A percentile compares a stretch with the other conserved stretches of the same genome.
Conservation (phyloP, 2,113 vertebrate species). For the Urocitellus parryii region DNA sequence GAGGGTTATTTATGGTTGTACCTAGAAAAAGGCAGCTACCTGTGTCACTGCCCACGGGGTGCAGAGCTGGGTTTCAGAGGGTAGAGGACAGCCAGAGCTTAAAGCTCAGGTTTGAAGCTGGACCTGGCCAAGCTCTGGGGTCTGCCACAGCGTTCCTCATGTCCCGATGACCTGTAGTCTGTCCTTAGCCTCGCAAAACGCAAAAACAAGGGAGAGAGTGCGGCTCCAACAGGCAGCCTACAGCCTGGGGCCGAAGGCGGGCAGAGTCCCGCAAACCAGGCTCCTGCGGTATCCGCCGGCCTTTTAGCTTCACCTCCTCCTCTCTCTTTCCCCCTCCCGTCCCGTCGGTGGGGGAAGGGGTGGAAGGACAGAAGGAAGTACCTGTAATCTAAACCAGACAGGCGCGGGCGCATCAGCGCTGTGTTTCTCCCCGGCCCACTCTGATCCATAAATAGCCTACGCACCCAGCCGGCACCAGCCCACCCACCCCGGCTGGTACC, state of each 20-base stretch:
- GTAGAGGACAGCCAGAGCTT: not conserved
- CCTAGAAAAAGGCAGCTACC: conserved; percentile 42
- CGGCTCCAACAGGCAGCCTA: not conserved
- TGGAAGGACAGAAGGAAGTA: not conserved
- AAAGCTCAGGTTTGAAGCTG: not conserved
- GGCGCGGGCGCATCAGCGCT: not conserved
- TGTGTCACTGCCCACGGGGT: conserved; percentile 33
- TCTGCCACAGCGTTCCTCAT: not conserved
- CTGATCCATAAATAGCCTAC: conserved; percentile 68
- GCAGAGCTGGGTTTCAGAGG: not conserved
- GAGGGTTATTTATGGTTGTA: conserved; percentile 52
- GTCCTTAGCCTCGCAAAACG: not conserved
- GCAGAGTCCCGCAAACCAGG: not conserved
- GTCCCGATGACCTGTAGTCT: conserved; percentile 36
- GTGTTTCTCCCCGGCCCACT: conserved; percentile 73
- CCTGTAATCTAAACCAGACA: conserved; percentile 57
- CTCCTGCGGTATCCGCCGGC: not conserved
- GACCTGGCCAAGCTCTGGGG: not conserved
- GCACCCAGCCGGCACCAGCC: conserved; percentile 3
- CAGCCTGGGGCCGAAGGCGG: not conserved
- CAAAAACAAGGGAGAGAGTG: not conserved
- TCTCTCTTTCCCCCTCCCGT: not conserved
- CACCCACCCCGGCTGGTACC: not conserved
- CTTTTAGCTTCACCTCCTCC: not conserved
- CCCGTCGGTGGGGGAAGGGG: not conserved